Evolutionary conservation across 2,113 vertebrate species (phyloP), one percentile per base, ranked within the genome.

Genomic region (Apteryx mantelli): DNA sequence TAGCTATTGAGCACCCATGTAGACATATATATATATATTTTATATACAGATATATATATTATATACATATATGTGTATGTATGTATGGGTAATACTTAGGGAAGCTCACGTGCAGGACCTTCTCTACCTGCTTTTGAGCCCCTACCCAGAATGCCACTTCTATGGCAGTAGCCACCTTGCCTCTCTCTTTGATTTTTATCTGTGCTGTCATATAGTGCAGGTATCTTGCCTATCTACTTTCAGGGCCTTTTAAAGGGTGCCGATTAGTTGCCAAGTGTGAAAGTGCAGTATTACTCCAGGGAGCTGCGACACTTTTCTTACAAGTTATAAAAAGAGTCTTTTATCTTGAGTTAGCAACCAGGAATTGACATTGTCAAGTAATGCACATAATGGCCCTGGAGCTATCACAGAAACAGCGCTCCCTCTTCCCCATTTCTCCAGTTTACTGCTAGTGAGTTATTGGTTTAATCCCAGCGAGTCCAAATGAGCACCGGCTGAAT

Each of bases 261-360:
- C 4, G 8, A 4, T 38, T 52, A 68, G 50, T 84, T 95, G 24
- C 69, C 52, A 87, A 38, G 65, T 92, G 44, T 68, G 76, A 38
- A 89, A 69, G 61, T 60, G 38, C 18, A 46, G 64, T 82, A 60
- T 32, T 91, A 30, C 61, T 87, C 83, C 44, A 77, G 83, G 91
- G 89, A 92, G 15, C 65, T 97, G 70, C 79, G 95, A 40, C 56
- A 58, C 89, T 88, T 89, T 60, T 73, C 95, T 71, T 48, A 78
- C 55, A 42, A 68, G 68, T 87, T 94, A 34, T 12, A 28, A 82
- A 81, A 65, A 58, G 65, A 87, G 50, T 46, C 71, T 80, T 93
- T 89, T 93, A 30, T 82, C 91, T 91, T 87, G 82, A 42, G 30
- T 89, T 94, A 85, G 87, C 84, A 82, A 55, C 46, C 6, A n/a